Percentiles rank a stretch among this genome's conserved stretches.
These are phyloP conservation scores for Crotalus helleri DNA, from an alignment of 2,113 vertebrate species.

Conservation along the genomic window DNA sequence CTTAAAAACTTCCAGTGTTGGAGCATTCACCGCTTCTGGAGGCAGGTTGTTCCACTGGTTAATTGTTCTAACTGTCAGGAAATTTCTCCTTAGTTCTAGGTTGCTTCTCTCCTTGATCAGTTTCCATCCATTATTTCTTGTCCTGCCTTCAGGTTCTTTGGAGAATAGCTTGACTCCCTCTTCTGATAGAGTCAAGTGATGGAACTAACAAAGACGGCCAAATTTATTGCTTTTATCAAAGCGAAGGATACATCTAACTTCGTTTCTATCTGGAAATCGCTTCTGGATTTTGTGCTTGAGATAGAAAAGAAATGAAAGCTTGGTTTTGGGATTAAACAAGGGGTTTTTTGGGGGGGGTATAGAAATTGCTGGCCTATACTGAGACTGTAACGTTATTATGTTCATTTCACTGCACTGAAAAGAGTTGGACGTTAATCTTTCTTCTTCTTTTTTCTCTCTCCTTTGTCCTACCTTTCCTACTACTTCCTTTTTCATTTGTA, in stretches of 20 bases:
- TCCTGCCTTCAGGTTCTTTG: neutral
- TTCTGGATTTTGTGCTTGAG: neutral
- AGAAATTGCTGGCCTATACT: neutral
- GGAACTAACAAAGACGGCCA: neutral
- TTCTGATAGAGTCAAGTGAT: too few relatives aligned
- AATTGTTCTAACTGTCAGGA: neutral
- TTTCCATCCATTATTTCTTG: neutral
- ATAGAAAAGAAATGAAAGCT: neutral
- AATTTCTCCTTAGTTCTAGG: neutral
- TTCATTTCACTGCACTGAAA: neutral
- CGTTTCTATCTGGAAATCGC: neutral
- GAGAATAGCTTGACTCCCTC: neutral
- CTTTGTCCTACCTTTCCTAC: neutral
- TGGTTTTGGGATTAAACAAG: neutral
- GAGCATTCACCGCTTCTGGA: neutral
- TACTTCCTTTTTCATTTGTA: neutral
- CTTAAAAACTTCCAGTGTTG: neutral
- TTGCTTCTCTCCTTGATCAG: neutral
- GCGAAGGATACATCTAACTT: neutral
- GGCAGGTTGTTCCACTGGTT: neutral
- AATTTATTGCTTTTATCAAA: neutral
- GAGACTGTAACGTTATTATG: neutral
- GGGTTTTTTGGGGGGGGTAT: neutral
- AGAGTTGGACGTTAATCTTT: neutral
- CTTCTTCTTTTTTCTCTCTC: neutral